Base-by-base conservation (phyloP, 1,140 invertebrate genomes). In the Euura saliciscinereae region DNA sequence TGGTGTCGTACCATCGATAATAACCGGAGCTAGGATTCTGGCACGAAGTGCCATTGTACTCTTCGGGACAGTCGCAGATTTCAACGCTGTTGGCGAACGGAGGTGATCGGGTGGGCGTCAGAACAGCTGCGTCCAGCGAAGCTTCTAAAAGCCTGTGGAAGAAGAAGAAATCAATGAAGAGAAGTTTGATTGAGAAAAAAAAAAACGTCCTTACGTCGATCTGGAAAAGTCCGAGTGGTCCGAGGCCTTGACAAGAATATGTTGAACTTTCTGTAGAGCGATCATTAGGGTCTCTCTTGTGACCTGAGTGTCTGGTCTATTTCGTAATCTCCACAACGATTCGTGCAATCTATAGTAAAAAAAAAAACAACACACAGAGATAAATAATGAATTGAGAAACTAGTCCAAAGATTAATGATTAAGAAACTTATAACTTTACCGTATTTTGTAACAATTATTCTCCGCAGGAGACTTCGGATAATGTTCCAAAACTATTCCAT, bases 1-100 rank as follows among this genome's bases (percentile, higher is more conserved):
- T 87, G 66, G 84, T 88, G 69, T 91, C 91, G 75, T 89, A 88
- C 88, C 91, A 93, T 11, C 96, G 89, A 78, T 92, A 98, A 83
- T 93, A 98, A 1, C 97, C 98, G 42, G 91, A 85, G 45, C 93
- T 95, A 0, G 97, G 96, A 83, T 97, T 90, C 82, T 97, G 96
- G 85, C 96, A 97, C 0, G 96, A 97, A 0, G 92, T 91, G 1
- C 94, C 91, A 76, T 92, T 91, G 84, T 96, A 97, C 65, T 93
- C 90, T 5, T 86, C 82, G 2, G 95, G 95, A 82, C 96, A 97
- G n/a, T 91, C 88, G 83, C 98, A 99, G 66, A 94, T 88, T 87
- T 99, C 98, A 6, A 99, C 92, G 2, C 96, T 95, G 66, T 89
- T 86, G 2, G 95, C 96, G n/a, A 92, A 86, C 6, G 89, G 89